Evolutionary conservation across 2,888 invertebrate genomes (phyloP), one percentile per base, ranked within the genome.

Genomic region (Volucella inanis): DNA sequence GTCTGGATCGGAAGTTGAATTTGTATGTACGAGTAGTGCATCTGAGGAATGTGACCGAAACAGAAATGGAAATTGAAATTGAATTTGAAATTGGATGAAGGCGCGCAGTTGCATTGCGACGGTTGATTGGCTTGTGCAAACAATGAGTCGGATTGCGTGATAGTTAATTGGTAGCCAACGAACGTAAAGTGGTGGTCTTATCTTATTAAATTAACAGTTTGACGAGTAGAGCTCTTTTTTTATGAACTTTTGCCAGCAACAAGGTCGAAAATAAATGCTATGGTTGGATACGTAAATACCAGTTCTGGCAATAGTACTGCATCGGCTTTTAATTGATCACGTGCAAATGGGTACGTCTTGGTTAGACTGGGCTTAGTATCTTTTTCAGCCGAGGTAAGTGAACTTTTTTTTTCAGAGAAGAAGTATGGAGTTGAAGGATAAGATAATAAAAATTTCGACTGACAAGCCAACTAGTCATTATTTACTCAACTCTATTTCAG

Each of bases 111-210:
- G 18, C 43, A 8, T 9, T 38, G 8, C 2, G 8, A 9, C n/a
- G n/a, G 70, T n/a, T 14, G 47, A 55, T 49, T 64, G 38, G 64
- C 64, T 64, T 74, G 64, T 54, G 62, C 55, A 74, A 74, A 74
- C 64, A 64, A 14, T 64, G 54, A 49, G 38, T 47, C 12, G n/a
- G n/a, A 14, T 74, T 74, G 74, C 74, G 74, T 74, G 74, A 64
- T 64, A 3, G 64, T 31, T 45, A 61, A 72, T 72, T 54, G 45
- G 39, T 62, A 52, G 43, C 12, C 57, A 55, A 22, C 18, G 31
- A 22, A 41, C 31, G 39, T 3, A 61, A 52, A 71, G 59, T 59
- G 59, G 11, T 71, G 61, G 59, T 22, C 41, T 38, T 41, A 41
- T n/a, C 50, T 61, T 45, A 62, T 45, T 31, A 55, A 74, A 74